A percentile compares a stretch with the other conserved stretches of the same genome.
phyloP scores from a whole-genome alignment of 2,888 invertebrate species.

The Acleris laterana region DNA sequence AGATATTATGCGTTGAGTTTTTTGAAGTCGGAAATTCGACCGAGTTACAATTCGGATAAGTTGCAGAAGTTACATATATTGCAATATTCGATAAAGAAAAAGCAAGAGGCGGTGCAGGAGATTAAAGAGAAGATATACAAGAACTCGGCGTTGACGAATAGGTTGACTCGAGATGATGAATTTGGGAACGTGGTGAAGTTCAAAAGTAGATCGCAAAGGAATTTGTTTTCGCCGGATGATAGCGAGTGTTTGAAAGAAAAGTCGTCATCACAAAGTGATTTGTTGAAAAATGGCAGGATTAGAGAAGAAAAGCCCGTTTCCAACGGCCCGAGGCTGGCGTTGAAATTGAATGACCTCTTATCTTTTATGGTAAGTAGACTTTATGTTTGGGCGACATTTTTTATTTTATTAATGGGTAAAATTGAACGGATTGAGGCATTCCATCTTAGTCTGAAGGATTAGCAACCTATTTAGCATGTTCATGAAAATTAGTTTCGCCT shows the following conservation, averaged over 20 bases:
- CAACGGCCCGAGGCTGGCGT: conserved; percentile 70
- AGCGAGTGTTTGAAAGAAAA: conserved; percentile 54
- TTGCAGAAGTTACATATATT: conserved; percentile 88
- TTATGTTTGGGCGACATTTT: not conserved
- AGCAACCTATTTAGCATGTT: no score
- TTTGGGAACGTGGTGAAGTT: conserved; percentile 55
- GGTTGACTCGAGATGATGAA: conserved; percentile 52
- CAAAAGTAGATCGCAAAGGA: conserved; percentile 66
- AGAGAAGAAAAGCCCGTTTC: conserved; percentile 64
- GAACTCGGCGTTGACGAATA: conserved; percentile 68
- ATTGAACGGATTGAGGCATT: not conserved
- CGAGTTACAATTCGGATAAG: conserved; percentile 89
- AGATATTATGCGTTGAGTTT: conserved; percentile 79
- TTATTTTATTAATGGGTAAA: not conserved
- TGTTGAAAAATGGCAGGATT: conserved; percentile 65
- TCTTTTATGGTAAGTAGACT: conserved; percentile 71
- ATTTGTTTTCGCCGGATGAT: conserved; percentile 68
- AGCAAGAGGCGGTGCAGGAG: conserved; percentile 85
- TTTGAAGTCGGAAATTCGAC: conserved; percentile 86
- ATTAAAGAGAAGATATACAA: conserved; percentile 77
- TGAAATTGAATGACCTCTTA: conserved; percentile 78
- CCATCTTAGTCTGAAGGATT: not conserved
- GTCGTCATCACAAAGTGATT: conserved; percentile 58
- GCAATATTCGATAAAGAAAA: conserved; percentile 89
- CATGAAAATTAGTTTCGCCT: no score